Evolutionary conservation across 2,113 vertebrate species (phyloP).

Genomic region (Muntiacus reevesi): DNA sequence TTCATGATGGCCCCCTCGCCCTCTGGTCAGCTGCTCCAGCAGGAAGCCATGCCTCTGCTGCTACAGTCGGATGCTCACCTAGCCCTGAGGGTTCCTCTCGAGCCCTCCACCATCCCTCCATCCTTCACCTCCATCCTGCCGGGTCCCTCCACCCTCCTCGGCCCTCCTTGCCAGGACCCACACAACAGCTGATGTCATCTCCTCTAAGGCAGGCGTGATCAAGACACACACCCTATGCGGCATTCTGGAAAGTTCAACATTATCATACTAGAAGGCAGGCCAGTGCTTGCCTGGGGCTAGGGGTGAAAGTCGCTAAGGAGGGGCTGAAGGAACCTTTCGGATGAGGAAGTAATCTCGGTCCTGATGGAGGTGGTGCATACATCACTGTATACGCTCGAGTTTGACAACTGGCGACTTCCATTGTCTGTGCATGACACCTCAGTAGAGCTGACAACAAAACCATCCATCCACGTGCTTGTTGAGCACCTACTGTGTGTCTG

Average conservation of each 20-base stretch:
- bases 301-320: too few species aligned
- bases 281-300: not conserved
- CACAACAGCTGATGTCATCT: rapidly evolving
- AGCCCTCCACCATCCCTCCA: not conserved
- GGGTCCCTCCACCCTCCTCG: not conserved
- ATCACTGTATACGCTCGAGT: not conserved
- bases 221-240: rapidly evolving
- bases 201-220: not conserved
- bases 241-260: not conserved
- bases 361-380: not conserved
- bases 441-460: not conserved
- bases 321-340: rapidly evolving
- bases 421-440: not conserved
- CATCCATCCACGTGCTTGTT: not conserved
- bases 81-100: not conserved
- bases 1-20: rapidly evolving
- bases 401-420: not conserved
- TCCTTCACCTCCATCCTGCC: not conserved
- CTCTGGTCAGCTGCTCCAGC: not conserved
- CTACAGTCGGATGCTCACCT: rapidly evolving
- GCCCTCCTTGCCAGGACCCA: not conserved
- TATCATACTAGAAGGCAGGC: not conserved
- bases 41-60: not conserved
- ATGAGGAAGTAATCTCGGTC: rapidly evolving
- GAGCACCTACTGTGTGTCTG: not conserved